phyloP scores from a whole-genome alignment of 2,888 invertebrate genomes.

The Euphydryas editha region DNA sequence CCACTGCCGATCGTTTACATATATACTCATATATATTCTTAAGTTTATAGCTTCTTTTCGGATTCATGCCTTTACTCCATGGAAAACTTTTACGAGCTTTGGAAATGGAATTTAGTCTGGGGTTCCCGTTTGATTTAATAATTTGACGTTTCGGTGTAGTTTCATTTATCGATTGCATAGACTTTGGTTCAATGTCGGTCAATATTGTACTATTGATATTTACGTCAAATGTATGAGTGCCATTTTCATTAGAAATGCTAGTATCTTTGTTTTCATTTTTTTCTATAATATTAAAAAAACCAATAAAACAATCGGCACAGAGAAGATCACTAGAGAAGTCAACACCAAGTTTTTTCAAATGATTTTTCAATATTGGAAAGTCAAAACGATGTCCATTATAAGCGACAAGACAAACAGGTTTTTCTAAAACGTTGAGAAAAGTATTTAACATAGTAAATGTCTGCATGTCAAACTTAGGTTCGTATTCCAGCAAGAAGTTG shows the following conservation, averaged over 20 bases:
- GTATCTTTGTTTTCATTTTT: no score
- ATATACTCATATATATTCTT: conserved; percentile 81
- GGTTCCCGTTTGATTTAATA: background rate
- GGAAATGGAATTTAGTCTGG: conserved; percentile 34
- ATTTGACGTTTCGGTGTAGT: conserved; percentile 30
- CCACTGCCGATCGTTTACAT: conserved; percentile 66
- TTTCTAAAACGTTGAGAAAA: conserved; percentile 83
- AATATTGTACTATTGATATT: no score
- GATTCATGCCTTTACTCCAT: conserved; percentile 52
- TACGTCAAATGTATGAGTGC: no score
- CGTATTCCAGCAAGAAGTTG: conserved; percentile 86
- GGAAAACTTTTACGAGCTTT: conserved; percentile 55
- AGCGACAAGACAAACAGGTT: conserved; percentile 91
- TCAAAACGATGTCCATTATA: conserved; percentile 92
- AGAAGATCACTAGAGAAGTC: conserved; percentile 28
- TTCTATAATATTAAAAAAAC: no score
- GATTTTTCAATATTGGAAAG: conserved; percentile 88
- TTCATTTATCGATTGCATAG: conserved; percentile 43
- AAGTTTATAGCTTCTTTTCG: conserved; percentile 77
- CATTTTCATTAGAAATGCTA: no score
- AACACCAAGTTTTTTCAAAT: conserved; percentile 50
- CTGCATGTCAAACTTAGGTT: conserved; percentile 83
- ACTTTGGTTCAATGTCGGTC: conserved; percentile 24
- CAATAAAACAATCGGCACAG: conserved; percentile 55
- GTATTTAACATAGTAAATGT: conserved; percentile 82